Base-by-base conservation (phyloP, 2,888 invertebrate species). In the Trachelus troglodyta region DNA sequence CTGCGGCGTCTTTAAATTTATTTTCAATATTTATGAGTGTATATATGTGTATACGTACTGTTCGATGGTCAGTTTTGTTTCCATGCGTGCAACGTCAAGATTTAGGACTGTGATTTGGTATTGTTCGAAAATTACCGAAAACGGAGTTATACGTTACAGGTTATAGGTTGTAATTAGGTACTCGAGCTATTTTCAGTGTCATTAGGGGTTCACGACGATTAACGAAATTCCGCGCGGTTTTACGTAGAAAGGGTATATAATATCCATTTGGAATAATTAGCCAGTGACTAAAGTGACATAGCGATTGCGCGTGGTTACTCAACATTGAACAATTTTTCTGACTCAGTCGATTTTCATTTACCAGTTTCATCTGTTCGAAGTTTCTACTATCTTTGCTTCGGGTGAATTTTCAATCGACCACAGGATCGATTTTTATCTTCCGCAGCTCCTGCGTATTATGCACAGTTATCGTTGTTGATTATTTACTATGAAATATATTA, bases 41-140 rank as follows among this genome's bases (percentile, higher is more conserved):
- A 12, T 37, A 23, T 69, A 37, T 23, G 9, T 56, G 15, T 56
- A 23, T 6, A 56, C 23, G 40, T 6, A 1, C 2, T 15, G 23
- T 23, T 56, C 1, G 23, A 56, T 23, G 23, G 56, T 9, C 56
- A 23, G 56, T 56, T 56, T 23, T 23, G 56, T 56, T 23, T 23
- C 23, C 56, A 23, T 9, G 56, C 56, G 56, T 56, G 56, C 56
- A 9, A 56, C 23, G 23, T 56, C 56, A 56, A 56, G 56, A 56
- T 56, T 56, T 23, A 56, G 9, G 6, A 23, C 23, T 23, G 23
- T 9, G 56, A 56, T 56, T 56, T 56, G 23, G 56, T 56, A 56
- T 56, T 23, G 56, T 56, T 56, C 23, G 56, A 23, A 23, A 56
- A 81, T 74, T 75, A 40, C 34, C 81, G 74, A 80, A 81, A 68